phyloP scores from a whole-genome alignment of 1,140 invertebrate species.

The Ruditapes philippinarum region DNA sequence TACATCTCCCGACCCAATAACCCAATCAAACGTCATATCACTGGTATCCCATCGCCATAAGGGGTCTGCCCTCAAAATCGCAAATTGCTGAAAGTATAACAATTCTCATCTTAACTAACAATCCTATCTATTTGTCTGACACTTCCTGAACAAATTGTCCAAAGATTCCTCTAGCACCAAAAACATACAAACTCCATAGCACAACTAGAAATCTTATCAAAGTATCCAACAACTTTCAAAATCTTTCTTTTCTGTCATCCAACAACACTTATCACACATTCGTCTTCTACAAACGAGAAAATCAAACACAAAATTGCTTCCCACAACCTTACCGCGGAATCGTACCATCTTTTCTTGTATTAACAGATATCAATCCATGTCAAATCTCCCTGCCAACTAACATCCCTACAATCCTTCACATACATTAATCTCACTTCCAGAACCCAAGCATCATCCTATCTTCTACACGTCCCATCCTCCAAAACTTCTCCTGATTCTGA shows the following conservation, averaged over 20 bases:
- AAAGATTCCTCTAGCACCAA: no score
- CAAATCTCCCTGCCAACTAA: constrained; percentile 90
- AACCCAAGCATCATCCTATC: constrained; percentile 62
- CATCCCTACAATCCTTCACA: constrained; percentile 91
- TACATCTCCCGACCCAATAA: constrained; percentile 78
- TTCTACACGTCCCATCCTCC: constrained; percentile 76
- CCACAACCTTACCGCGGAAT: constrained; percentile 73
- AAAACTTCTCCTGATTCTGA: constrained; percentile 82
- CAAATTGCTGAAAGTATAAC: constrained; percentile 71
- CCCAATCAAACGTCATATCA: constrained; percentile 76
- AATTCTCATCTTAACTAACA: background rate
- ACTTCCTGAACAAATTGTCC: no score
- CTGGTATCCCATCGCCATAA: constrained; percentile 83
- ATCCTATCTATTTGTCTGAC: no score
- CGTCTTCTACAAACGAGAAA: no score
- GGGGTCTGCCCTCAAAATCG: constrained; percentile 84
- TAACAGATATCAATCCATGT: constrained; percentile 91
- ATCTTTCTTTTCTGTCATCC: no score
- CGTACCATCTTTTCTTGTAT: constrained; percentile 86
- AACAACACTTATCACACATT: no score
- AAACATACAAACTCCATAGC: no score
- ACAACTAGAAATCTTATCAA: no score
- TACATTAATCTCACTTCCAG: constrained; percentile 87
- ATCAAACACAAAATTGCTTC: no score
- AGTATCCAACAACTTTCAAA: no score